phyloP scores from a whole-genome alignment of 2,888 invertebrate genomes.

The Apoderus coryli region DNA sequence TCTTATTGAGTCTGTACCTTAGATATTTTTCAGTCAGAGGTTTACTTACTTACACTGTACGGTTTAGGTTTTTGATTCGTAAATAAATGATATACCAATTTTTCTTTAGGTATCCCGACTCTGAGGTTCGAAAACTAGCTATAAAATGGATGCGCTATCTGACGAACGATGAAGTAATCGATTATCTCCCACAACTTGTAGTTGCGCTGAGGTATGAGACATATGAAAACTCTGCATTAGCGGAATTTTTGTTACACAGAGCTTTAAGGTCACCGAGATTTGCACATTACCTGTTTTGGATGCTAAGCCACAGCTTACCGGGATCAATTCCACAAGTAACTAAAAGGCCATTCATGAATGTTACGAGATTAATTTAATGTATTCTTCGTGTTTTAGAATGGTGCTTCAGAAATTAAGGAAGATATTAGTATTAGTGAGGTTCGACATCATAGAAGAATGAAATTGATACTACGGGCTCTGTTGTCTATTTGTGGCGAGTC shows the following conservation, averaged over 20 bases:
- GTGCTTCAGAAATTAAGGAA: slow-evolving; percentile 29
- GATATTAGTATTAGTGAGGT: slow-evolving; percentile 50
- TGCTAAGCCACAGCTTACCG: slow-evolving; percentile 69
- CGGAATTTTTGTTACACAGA: slow-evolving; percentile 66
- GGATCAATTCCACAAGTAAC: slow-evolving; percentile 65
- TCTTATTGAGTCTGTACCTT: no score
- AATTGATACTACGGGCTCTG: slow-evolving; percentile 75
- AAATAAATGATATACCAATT: no score
- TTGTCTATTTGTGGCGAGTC: slow-evolving; percentile 75
- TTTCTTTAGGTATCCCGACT: slow-evolving; percentile 70
- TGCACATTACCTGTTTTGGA: slow-evolving; percentile 92
- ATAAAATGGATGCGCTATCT: slow-evolving; percentile 67
- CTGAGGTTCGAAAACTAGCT: slow-evolving; percentile 72
- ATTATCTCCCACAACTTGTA: slow-evolving; percentile 85
- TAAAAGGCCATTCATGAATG: not conserved
- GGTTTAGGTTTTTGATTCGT: slow-evolving; percentile 5
- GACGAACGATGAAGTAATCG: slow-evolving; percentile 76
- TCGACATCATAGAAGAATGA: slow-evolving; percentile 60
- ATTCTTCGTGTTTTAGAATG: slow-evolving; percentile 29
- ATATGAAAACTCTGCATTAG: slow-evolving; percentile 78
- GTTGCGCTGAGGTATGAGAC: slow-evolving; percentile 84
- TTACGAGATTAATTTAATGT: no score
- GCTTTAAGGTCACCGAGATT: slow-evolving; percentile 77
- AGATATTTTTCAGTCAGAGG: no score
- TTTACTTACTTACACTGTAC: no score